A percentile compares a stretch with the other conserved stretches of the same genome.
These are phyloP conservation scores for Zeugodacus cucurbitae DNA, from an alignment of 1,140 invertebrate species.

Conservation along the genomic window DNA sequence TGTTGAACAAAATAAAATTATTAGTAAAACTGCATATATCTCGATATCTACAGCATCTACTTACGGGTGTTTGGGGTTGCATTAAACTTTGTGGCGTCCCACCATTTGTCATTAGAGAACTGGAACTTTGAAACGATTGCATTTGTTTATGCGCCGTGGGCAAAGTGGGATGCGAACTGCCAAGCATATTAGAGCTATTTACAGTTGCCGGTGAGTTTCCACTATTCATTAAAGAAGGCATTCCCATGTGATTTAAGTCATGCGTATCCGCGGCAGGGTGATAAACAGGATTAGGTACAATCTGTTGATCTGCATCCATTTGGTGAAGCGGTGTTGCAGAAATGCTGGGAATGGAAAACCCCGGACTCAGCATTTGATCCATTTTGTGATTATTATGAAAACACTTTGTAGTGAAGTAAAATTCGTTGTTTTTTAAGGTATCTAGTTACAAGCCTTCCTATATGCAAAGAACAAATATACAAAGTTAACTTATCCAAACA, in stretches of 20 bases:
- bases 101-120: conserved; percentile 15
- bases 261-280: conserved; percentile 76
- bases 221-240: conserved; percentile 58
- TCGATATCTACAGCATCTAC: conserved; percentile 46
- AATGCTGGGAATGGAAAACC: conserved; percentile 89
- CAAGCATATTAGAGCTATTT: neutral
- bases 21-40: neutral
- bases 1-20: conserved; percentile 55
- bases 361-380: conserved; percentile 90
- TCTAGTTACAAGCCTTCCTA: neutral
- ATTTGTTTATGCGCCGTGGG: conserved; percentile 73
- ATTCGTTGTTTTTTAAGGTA: neutral
- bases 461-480: too few relatives aligned
- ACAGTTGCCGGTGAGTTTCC: conserved; percentile 46
- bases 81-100: conserved; percentile 77
- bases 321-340: conserved; percentile 90
- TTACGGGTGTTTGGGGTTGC: conserved; percentile 89
- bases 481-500: neutral
- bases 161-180: conserved; percentile 13
- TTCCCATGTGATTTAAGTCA: conserved; percentile 36
- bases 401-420: neutral
- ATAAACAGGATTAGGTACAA: conserved; percentile 77
- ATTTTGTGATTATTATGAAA: conserved; percentile 46
- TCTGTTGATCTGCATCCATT: conserved; percentile 86
- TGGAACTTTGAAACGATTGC: conserved; percentile 74